Percentiles rank a stretch among this genome's conserved stretches.
phyloP scores from a whole-genome alignment of 2,888 invertebrate species.

The Pegoplata infirma region DNA sequence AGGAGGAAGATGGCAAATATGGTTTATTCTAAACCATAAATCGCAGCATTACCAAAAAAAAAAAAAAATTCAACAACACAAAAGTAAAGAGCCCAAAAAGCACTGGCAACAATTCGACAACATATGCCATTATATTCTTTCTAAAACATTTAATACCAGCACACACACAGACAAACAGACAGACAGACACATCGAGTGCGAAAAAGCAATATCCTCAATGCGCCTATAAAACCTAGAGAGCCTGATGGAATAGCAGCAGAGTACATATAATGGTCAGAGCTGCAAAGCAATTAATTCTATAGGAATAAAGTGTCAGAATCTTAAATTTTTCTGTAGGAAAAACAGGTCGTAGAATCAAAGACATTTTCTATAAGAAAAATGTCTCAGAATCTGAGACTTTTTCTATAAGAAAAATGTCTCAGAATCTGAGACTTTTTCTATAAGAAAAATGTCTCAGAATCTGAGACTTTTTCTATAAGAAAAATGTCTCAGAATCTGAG shows the following conservation, averaged over 20 bases:
- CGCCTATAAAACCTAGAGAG: constrained; percentile 46
- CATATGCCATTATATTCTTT: constrained; percentile 35
- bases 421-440: too few relatives aligned
- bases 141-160: constrained; percentile 8
- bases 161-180: constrained; percentile 11
- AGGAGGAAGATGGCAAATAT: not conserved
- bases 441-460: too few relatives aligned
- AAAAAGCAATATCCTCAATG: constrained; percentile 61
- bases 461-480: too few relatives aligned
- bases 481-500: too few relatives aligned
- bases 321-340: too few relatives aligned
- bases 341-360: too few relatives aligned
- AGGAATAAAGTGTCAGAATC: too few relatives aligned
- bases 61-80: not conserved
- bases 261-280: constrained; percentile 1
- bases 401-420: too few relatives aligned
- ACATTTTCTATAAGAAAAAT: too few relatives aligned
- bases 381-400: too few relatives aligned
- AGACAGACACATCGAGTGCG: constrained; percentile 13
- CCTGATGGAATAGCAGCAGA: constrained; percentile 42
- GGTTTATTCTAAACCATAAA: constrained; percentile 21
- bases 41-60: constrained; percentile 5
- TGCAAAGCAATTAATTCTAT: not conserved
- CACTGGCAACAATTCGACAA: constrained; percentile 25
- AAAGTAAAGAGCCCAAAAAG: constrained; percentile 1